Evolutionary conservation across 2,113 vertebrate species (phyloP), one percentile per base, ranked within the genome.

Genomic region (Solenodon paradoxus): DNA sequence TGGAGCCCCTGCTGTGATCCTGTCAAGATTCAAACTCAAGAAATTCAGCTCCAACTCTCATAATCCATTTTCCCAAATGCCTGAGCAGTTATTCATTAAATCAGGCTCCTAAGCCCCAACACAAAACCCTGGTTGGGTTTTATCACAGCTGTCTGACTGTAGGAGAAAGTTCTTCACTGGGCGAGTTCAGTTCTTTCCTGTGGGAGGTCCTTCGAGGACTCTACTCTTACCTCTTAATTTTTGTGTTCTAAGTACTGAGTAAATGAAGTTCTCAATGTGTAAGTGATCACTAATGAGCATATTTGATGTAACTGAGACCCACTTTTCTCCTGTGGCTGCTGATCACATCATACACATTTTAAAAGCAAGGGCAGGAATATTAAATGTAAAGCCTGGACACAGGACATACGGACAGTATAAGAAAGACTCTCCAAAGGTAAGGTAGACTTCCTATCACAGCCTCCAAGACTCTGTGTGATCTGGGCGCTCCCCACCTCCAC

Each of bases 221-320:
- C 78, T n/a, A 22, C 63, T 9, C 13, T 17, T 28, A 24, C 64
- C 12, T 12, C 6, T 32, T 28, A 10, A 30, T 35, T 53, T n/a
- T 8, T 12, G 22, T 51, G 28, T 45, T 26, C 47, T 61, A 35
- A 68, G 75, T 13, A 22, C 17, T 3, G 9, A 53, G 2, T 6
- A 9, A 53, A 42, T n/a, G 42, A 77, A 24, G n/a, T n/a, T n/a
- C 30, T 1, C 0, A 1, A 2, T 0, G 22, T 9, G 5, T 20
- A 20, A 42, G 26, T 19, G 38, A 0, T 81, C 40, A 35, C 20
- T 28, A 38, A 22, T 30, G 26, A 12, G 4, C 13, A 0, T 22
- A 24, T 5, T 0, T 49, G 32, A 57, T 35, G 7, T 0, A 3
- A 3, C 53, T 19, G 19, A 78, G 42, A 16, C 2, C 68, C 22